These are phyloP conservation scores for Lophura nycthemera DNA, from an alignment of 2,113 vertebrate species.

Conservation along the genomic window DNA sequence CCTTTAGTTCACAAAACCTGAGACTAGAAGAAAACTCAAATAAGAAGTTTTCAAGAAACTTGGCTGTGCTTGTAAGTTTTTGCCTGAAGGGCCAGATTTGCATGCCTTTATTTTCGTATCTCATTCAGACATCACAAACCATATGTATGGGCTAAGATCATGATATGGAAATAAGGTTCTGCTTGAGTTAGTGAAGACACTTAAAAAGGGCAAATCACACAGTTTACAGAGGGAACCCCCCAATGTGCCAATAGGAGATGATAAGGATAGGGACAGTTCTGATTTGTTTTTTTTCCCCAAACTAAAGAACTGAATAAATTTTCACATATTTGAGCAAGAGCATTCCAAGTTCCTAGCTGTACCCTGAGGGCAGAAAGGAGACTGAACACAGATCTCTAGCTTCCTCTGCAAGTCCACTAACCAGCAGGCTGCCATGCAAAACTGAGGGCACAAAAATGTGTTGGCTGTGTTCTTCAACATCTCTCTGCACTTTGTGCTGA, in stretches of 20 bases:
- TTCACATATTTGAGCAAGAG: background rate
- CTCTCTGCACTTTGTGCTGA: background rate
- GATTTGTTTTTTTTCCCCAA: background rate
- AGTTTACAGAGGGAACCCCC: background rate
- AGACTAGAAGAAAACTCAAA: background rate
- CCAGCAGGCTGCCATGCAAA: background rate
- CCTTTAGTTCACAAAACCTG: background rate
- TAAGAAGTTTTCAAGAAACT: background rate
- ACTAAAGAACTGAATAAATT: background rate
- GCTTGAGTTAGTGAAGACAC: background rate
- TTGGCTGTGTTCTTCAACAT: background rate
- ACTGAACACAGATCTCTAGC: background rate
- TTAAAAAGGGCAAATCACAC: background rate
- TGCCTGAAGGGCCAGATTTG: background rate
- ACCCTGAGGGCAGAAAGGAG: background rate
- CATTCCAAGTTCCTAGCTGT: rapidly evolving
- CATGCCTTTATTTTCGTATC: background rate
- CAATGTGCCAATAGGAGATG: background rate
- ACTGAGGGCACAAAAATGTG: background rate
- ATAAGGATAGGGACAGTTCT: rapidly evolving
- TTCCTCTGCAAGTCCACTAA: background rate
- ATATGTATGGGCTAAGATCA: background rate
- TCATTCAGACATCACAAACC: background rate
- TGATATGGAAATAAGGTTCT: background rate
- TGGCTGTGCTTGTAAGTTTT: background rate